Conservation (phyloP, 2,113 vertebrate species). For the Blennius ocellaris region DNA sequence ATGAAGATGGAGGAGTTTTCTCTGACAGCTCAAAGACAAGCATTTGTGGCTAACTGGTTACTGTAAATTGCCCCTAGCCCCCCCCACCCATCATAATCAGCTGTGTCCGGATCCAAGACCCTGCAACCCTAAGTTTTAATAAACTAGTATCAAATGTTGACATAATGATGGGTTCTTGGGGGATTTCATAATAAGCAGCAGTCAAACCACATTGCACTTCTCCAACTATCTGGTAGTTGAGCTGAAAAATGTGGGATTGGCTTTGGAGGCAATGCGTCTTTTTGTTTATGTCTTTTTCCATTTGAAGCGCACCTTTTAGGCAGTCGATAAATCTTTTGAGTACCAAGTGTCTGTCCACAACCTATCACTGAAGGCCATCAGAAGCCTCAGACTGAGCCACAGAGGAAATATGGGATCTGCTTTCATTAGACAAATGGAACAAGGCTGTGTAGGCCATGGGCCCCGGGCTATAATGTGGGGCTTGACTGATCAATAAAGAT, state of each 20-base stretch:
- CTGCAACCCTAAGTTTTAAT: too few species aligned
- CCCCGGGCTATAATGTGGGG: constrained; percentile 51
- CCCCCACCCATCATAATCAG: too few species aligned
- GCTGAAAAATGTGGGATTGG: constrained; percentile 14
- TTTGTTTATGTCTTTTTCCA: constrained; percentile 40
- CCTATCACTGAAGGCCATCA: constrained; percentile 61
- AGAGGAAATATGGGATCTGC: constrained; percentile 63
- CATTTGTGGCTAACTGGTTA: too few species aligned
- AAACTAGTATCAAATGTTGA: too few species aligned
- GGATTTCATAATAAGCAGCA: background rate
- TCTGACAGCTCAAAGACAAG: too few species aligned
- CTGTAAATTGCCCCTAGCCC: too few species aligned
- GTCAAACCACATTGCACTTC: background rate
- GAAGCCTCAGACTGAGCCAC: constrained; percentile 57
- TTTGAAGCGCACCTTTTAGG: constrained; percentile 44
- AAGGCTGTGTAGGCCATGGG: constrained; percentile 40
- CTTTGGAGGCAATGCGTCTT: constrained; percentile 2
- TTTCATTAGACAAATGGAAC: constrained; percentile 83
- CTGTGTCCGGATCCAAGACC: too few species aligned
- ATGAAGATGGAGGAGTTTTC: too few species aligned
- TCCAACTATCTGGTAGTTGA: constrained; percentile 4
- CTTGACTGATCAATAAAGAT: constrained; percentile 69
- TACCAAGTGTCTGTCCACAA: constrained; percentile 53
- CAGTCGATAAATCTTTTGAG: constrained; percentile 61
- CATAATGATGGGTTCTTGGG: too few species aligned